These are phyloP conservation scores for Lontra canadensis DNA, from an alignment of 2,113 vertebrate species.

Conservation along the genomic window DNA sequence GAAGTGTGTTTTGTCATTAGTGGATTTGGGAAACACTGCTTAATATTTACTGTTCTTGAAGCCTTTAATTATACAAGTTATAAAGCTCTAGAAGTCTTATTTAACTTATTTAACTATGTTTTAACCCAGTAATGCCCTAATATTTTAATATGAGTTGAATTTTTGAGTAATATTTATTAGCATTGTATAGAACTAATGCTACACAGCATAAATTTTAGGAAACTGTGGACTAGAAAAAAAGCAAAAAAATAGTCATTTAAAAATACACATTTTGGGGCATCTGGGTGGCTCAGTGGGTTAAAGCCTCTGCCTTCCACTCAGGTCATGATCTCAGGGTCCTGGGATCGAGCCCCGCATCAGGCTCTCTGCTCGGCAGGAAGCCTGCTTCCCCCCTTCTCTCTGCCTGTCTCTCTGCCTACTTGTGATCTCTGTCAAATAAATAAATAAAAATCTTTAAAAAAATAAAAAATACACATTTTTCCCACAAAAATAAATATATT, in stretches of 20 bases:
- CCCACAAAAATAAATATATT: not conserved
- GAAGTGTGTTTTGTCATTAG: not conserved
- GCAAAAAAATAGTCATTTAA: not conserved
- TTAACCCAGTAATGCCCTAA: not conserved
- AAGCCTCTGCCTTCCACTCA: too few species aligned
- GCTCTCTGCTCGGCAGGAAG: too few species aligned
- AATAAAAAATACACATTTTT: not conserved
- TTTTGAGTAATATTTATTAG: not conserved
- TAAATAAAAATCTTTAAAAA: too few species aligned
- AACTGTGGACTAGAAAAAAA: constrained; percentile 11
- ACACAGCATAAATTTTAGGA: not conserved
- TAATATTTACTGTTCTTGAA: not conserved
- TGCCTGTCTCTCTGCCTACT: too few species aligned
- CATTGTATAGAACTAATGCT: not conserved
- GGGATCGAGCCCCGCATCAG: too few species aligned
- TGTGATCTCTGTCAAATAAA: too few species aligned
- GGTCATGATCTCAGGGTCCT: too few species aligned
- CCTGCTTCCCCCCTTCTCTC: too few species aligned
- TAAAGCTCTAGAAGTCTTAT: not conserved
- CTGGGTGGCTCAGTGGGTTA: too few species aligned
- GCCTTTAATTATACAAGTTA: not conserved
- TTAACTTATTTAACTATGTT: not conserved
- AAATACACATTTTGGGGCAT: not conserved
- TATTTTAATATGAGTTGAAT: not conserved
- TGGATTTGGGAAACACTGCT: not conserved